Evolutionary conservation across 2,888 invertebrate species (phyloP), one percentile per base, ranked within the genome.

Genomic region (Lypha dubia): DNA sequence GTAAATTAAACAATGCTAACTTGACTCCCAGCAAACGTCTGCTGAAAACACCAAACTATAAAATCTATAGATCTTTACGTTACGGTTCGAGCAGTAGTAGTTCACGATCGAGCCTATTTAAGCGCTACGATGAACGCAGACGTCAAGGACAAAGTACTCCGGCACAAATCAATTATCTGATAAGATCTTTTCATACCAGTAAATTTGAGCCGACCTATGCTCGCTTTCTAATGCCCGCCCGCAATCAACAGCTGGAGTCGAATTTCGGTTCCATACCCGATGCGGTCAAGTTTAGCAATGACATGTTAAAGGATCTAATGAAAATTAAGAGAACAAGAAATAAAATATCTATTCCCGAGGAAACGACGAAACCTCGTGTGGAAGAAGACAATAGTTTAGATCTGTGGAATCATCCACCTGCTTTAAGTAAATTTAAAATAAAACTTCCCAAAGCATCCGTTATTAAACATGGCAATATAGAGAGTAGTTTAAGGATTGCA

Each of bases 61-160:
- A 88, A 60, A 89, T 89, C 76, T 88, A 89, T 49, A 84, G 86
- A 24, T 74, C 86, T 0, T 82, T 87, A 3, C 86, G 85, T 9
- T 88, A 87, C 56, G 85, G 87, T 28, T 88, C 89, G 3, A 88
- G 87, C 71, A 86, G 85, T 5, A 87, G 87, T 7, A 89, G 88
- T 35, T 88, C 88, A 0, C 86, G 80, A 44, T 87, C 87, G 0
- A 89, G 88, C 65, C 62, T 88, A 1, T 75, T 86, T 24, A 87
- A 86, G 0, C 87, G 84, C 13, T 73, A 60, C 38, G 83, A 81
- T 0, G 88, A 88, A n/a, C 83, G 86, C 1, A 86, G 86, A 8
- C 87, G 87, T 1, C 79, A 83, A 51, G 65, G 53, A 0, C 73
- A 71, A 13, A 73, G 38, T 24, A 32, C 24, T 35, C 73, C 76